Evolutionary conservation across 2,888 invertebrate species (phyloP), one percentile per base, ranked within the genome.

Genomic region (Agonopterix subpropinquella): DNA sequence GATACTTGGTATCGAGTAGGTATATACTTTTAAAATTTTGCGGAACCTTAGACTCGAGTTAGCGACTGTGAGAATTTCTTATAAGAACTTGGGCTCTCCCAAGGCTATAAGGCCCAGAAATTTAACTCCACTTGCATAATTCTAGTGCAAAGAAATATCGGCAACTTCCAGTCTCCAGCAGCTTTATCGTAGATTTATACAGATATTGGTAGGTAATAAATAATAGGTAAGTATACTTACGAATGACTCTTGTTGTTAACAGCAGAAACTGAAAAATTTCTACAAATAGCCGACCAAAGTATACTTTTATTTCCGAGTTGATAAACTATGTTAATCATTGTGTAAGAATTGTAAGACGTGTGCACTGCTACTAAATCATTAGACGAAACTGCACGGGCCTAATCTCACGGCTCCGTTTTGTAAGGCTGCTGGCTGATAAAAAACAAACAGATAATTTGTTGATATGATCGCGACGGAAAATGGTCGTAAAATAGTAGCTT

Each of bases 241-340:
- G 79, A 76, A 62, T 80, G 69, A 53, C 62, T 70, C 37, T 74
- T 71, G 62, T 79, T 75, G 54, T 70, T 64, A 45, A 56, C 49
- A 11, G 76, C 47, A 41, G 83, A 74, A 49, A 75, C 66, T 1
- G 84, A 86, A 52, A 86, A 80, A 42, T 60, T 71, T 56, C 79
- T 73, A 45, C 56, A 53, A 37, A 67, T 46, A 39, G 61, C 65
- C 44, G 67, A 55, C n/a, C 59, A 10, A n/a, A 37, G 49, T 39
- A 59, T 48, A 49, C 59, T 53, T 45, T 69, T 51, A 18, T 53
- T 55, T 39, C 61, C 54, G 47, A 77, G 48, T 56, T 66, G 75
- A 45, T 67, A 54, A 18, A 63, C 53, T 49, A 77, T 50, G 28
- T 71, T 66, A 65, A 75, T 80, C 83, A 83, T 85, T 37, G 47